Evolutionary conservation across 2,113 vertebrate genomes (phyloP).

Genomic region (Willisornis vidua): DNA sequence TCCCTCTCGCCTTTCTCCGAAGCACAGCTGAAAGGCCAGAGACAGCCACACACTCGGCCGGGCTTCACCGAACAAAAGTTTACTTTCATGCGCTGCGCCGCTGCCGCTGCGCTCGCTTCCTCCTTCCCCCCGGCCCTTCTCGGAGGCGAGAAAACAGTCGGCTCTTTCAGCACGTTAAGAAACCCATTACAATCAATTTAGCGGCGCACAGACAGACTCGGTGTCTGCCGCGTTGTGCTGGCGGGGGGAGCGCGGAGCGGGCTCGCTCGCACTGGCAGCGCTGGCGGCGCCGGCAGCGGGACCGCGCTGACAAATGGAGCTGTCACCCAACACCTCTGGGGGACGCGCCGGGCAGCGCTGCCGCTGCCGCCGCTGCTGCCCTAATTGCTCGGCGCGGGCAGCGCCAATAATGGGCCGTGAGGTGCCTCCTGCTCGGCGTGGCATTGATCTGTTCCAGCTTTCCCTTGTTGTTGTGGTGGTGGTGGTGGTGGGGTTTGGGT

Average conservation of each 20-base stretch:
- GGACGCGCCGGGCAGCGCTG: slow-evolving; percentile 8
- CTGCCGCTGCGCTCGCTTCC: slow-evolving; percentile 85
- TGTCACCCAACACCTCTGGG: slow-evolving; percentile 75
- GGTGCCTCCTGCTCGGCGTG: slow-evolving; percentile 67
- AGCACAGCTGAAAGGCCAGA: slow-evolving; percentile 15
- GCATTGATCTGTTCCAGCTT: slow-evolving; percentile 87
- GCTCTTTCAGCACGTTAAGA: slow-evolving; percentile 86
- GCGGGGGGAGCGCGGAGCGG: slow-evolving; percentile 6
- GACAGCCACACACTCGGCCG: slow-evolving; percentile 26
- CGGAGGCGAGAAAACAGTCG: slow-evolving; percentile 95
- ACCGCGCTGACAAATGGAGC: slow-evolving; percentile 74
- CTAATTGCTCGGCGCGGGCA: slow-evolving; percentile 78
- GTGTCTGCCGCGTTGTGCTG: slow-evolving; percentile 84
- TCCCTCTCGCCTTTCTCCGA: slow-evolving; percentile 33
- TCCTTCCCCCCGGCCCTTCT: slow-evolving; percentile 73
- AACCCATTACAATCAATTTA: slow-evolving; percentile 93
- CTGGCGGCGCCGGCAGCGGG: slow-evolving; percentile 79
- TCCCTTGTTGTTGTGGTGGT: slow-evolving; percentile 61
- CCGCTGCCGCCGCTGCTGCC: slow-evolving; percentile 51
- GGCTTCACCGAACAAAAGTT: slow-evolving; percentile 67
- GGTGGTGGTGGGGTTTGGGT: background rate
- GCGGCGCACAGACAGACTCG: slow-evolving; percentile 89
- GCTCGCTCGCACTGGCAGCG: slow-evolving; percentile 39
- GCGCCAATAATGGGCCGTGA: slow-evolving; percentile 85
- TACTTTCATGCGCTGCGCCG: slow-evolving; percentile 79